Evolutionary conservation across 2,888 invertebrate species (phyloP), one percentile per base, ranked within the genome.

Genomic region (Drosophila subquinaria): DNA sequence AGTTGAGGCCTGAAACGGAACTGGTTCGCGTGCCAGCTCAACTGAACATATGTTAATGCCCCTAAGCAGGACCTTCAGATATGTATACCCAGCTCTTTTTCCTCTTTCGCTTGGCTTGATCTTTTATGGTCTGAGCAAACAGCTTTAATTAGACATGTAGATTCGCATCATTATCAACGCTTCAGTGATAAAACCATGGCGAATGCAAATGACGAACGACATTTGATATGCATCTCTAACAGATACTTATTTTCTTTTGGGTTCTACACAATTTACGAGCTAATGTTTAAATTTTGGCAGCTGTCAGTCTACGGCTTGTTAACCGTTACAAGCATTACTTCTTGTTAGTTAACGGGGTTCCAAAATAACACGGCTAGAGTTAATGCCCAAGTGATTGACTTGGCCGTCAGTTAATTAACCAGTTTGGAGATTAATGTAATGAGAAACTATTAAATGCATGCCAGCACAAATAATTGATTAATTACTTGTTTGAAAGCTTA

Each of bases 161-260:
- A 57, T 47, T 17, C 43, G 36, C 71, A 66, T 74, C 74, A 88
- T 89, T 86, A 85, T 75, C 72, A 78, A 86, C 88, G 89, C 78
- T 84, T 62, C 69, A 76, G 66, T 56, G 72, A 65, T 63, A 73
- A 76, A 76, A 71, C 75, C 86, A 73, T 87, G 38, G 51, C 82
- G 66, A 84, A 81, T 73, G 79, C 75, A 71, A 81, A 79, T 81
- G 78, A 63, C 68, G 62, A 62, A 80, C 59, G 84, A 69, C 87
- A 83, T 84, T 83, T 71, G 84, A 83, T 72, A 83, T 79, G 89
- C 76, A 83, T 88, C 79, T 81, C 40, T 15, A 8, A 45, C 38
- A 27, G 20, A 13, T 23, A 13, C 6, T 3, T 20, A 20, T 4
- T 5, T 11, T 52, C 27, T 8, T 33, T 55, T n/a, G 36, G 27